These are phyloP conservation scores for Hemibagrus wyckioides DNA, from an alignment of 2,113 vertebrate genomes.

Conservation along the genomic window DNA sequence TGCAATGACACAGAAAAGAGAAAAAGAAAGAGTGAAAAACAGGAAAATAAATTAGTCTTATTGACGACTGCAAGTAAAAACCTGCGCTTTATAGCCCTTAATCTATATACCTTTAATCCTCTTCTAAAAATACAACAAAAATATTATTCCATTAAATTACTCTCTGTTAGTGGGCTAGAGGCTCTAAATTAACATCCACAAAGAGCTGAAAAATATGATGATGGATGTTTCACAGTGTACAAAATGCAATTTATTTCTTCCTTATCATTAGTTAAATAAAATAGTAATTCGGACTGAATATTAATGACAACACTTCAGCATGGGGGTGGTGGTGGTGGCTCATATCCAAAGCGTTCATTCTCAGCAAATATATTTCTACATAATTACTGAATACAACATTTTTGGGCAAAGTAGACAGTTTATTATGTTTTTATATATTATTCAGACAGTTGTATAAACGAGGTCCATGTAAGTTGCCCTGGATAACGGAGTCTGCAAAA, in stretches of 20 bases:
- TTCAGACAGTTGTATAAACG: no score
- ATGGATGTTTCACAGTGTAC: background rate
- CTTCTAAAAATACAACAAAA: conserved; percentile 10
- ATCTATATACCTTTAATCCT: background rate
- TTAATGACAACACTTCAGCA: background rate
- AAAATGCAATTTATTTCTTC: background rate
- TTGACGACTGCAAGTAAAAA: conserved; percentile 1
- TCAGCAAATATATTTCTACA: background rate
- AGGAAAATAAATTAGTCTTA: conserved; percentile 16
- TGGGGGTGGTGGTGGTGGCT: background rate
- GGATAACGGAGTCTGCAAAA: no score
- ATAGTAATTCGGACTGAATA: background rate
- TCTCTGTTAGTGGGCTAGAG: background rate
- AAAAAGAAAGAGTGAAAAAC: background rate
- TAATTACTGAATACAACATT: background rate
- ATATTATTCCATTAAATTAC: background rate
- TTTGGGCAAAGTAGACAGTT: background rate
- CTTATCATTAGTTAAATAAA: background rate
- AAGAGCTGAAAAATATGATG: background rate
- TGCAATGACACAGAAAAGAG: conserved; percentile 59
- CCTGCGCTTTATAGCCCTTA: background rate
- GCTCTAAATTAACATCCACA: background rate
- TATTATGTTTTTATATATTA: no score
- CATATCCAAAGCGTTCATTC: background rate
- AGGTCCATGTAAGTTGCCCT: no score